Evolutionary conservation across 2,797 vertebrate species (phyloP), one percentile per base, ranked within the genome.

Genomic region (Pangasius krempfi): DNA sequence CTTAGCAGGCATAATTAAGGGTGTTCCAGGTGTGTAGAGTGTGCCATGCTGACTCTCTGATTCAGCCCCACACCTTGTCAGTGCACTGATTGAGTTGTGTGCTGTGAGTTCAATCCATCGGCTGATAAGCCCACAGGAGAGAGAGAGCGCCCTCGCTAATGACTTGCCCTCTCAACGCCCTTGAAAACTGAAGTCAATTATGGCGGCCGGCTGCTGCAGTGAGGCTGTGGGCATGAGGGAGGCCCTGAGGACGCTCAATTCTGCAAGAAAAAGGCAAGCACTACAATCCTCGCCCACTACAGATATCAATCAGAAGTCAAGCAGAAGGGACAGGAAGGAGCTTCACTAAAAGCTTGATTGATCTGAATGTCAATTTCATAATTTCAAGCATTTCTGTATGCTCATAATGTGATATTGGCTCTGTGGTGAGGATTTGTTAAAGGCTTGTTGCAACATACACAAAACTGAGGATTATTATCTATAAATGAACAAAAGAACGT

Each of bases 121-220:
- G 62, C 90, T 92, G 91, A 93, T 93, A 92, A 92, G 88, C 90
- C 88, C 89, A 88, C 70, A 79, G 72, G 89, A 89, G 90, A 91
- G 89, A 87, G 89, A 89, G 89, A 86, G 88, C 62, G 87, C 81
- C 82, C 84, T 81, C 9, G 44, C 85, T 93, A 93, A 93, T 93
- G 91, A 91, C 87, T 92, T 88, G 86, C 88, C 88, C 87, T 92
- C 89, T 68, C 85, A 73, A 85, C 78, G 91, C 93, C 93, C 93
- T 94, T 94, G 91, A 92, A 78, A 89, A 88, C 81, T 80, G 89
- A 80, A 90, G 88, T 75, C 89, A 92, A 92, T 91, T 91, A 92
- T 80, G 72, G 81, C 82, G 79, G 83, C 88, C 64, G 87, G 80
- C 33, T 87, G 78, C 58, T 89, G 70, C 44, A 68, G 33, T 27